Conservation (phyloP, 2,113 vertebrate genomes). For the Nycticebus coucang region DNA sequence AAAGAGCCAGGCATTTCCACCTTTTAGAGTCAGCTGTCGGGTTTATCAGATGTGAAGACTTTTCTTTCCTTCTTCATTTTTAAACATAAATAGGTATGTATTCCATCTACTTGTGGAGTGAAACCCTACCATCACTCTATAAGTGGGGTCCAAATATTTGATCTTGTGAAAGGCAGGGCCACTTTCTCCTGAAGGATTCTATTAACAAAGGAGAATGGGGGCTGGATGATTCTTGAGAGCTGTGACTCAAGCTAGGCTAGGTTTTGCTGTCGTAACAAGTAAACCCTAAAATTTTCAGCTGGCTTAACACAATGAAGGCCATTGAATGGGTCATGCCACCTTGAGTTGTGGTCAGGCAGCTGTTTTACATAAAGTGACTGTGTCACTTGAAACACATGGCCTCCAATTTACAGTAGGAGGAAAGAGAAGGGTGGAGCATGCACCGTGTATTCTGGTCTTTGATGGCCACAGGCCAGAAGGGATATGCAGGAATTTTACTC, state of each 20-base stretch:
- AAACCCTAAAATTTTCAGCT: background rate
- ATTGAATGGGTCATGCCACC: background rate
- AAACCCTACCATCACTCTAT: background rate
- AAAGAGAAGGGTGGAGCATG: background rate
- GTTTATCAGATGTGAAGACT: background rate
- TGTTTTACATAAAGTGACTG: background rate
- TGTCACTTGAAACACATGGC: background rate
- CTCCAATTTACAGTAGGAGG: background rate
- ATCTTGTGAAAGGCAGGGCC: background rate
- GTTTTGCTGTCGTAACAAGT: background rate
- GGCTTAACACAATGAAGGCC: background rate
- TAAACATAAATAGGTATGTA: background rate
- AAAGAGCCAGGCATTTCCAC: conserved; percentile 32
- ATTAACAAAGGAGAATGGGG: background rate
- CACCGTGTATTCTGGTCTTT: background rate
- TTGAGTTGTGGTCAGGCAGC: background rate
- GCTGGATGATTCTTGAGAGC: background rate
- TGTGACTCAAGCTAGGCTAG: background rate
- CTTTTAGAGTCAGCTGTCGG: conserved; percentile 30
- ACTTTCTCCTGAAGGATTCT: background rate
- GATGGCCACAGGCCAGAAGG: background rate
- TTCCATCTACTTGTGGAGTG: background rate
- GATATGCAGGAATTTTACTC: fast-evolving
- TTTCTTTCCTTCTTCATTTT: background rate
- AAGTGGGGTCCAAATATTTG: background rate